A percentile compares a stretch with the other conserved stretches of the same genome.
Conservation (phyloP, 2,113 vertebrate species). For the Tenebrosternarchus preto region DNA sequence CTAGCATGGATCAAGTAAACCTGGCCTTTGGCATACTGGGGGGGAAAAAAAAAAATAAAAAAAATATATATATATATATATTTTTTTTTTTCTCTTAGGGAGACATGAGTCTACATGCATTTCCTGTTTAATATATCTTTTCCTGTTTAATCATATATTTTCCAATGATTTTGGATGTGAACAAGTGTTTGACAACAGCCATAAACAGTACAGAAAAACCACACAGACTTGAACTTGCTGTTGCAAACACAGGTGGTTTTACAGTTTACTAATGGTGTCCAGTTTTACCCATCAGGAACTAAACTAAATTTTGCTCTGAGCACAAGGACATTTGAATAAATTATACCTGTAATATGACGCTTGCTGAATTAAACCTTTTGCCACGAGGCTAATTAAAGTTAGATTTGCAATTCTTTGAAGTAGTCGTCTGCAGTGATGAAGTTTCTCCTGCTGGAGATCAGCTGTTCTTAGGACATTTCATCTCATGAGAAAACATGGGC, state of each 20-base stretch:
- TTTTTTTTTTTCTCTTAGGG: background rate
- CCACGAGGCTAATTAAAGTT: background rate
- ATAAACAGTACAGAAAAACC: background rate
- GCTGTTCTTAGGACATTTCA: no score
- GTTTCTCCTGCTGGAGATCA: no score
- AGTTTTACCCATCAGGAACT: background rate
- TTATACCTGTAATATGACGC: conserved; percentile 11
- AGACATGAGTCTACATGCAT: conserved; percentile 6
- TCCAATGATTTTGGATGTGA: background rate
- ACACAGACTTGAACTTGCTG: background rate
- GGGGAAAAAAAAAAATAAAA: no score
- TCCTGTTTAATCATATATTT: background rate
- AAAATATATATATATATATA: background rate
- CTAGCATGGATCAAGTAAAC: conserved; percentile 29
- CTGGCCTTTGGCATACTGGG: background rate
- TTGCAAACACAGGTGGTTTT: background rate
- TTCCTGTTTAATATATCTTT: conserved; percentile 19
- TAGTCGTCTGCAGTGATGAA: no score
- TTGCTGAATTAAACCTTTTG: background rate
- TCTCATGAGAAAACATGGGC: background rate
- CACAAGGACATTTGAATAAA: background rate
- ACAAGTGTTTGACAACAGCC: conserved; percentile 8
- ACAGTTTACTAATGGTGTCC: background rate
- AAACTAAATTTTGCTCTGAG: background rate
- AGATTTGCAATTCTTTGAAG: no score